Evolutionary conservation across 2,888 invertebrate genomes (phyloP).

Genomic region (Eurytoma adleriae): DNA sequence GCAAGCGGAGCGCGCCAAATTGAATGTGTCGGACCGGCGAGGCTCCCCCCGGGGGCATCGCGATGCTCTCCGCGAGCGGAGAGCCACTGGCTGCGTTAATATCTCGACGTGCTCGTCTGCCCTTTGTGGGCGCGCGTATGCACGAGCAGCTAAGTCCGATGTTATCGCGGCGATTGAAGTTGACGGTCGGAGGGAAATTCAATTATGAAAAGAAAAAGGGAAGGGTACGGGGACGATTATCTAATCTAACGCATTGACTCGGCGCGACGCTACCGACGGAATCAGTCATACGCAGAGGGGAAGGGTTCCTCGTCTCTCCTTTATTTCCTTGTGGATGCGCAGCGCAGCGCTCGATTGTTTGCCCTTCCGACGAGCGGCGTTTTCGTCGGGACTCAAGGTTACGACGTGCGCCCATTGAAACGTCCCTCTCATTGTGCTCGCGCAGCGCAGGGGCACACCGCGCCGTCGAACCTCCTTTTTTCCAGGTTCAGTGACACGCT

Average conservation of each 20-base stretch:
- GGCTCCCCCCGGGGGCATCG: neutral
- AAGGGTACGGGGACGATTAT: constrained; percentile 47
- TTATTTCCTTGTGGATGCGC: constrained; percentile 25
- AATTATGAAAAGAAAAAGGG: constrained; percentile 58
- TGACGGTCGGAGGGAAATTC: constrained; percentile 62
- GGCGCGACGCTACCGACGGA: neutral
- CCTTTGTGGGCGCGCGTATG: constrained; percentile 17
- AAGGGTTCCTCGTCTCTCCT: constrained; percentile 14
- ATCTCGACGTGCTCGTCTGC: constrained; percentile 12
- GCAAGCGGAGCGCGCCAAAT: too few species aligned
- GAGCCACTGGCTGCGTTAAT: constrained; percentile 31
- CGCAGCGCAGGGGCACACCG: neutral
- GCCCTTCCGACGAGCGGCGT: constrained; percentile 8
- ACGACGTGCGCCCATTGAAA: neutral
- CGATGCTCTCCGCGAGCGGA: neutral
- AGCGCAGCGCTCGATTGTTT: constrained; percentile 34
- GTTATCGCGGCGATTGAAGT: constrained; percentile 61
- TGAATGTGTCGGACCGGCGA: too few species aligned
- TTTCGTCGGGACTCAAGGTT: constrained; percentile 41
- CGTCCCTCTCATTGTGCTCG: neutral
- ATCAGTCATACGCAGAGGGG: neutral
- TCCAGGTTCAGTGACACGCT: constrained; percentile 22
- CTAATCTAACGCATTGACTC: constrained; percentile 51
- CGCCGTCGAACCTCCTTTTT: constrained; percentile 23
- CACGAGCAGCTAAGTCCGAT: constrained; percentile 25